phyloP scores from a whole-genome alignment of 2,113 vertebrate genomes.

The Pyrgilauda ruficollis region DNA sequence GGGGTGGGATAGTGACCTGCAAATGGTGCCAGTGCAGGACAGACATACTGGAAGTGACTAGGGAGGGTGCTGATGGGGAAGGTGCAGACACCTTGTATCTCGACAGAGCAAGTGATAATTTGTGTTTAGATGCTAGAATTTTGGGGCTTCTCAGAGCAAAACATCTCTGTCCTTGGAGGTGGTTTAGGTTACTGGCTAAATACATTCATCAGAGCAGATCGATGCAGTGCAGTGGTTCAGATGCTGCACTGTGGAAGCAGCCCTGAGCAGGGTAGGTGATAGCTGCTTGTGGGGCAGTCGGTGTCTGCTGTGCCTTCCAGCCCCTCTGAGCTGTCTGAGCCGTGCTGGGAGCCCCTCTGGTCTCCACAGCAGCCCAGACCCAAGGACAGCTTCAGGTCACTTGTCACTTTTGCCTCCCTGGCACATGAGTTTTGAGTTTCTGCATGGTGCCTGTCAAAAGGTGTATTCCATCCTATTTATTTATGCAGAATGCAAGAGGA shows the following conservation, averaged over 20 bases:
- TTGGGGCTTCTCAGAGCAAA: not conserved
- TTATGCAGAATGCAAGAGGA: not conserved
- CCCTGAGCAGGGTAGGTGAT: not conserved
- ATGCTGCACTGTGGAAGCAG: not conserved
- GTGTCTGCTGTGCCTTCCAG: not conserved
- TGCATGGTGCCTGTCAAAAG: not conserved
- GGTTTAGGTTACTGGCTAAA: not conserved
- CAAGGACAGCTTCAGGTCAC: not conserved
- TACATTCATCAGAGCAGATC: not conserved
- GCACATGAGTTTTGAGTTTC: not conserved
- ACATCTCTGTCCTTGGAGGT: not conserved
- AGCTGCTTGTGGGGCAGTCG: accelerated
- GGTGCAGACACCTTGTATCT: not conserved
- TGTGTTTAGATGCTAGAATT: not conserved
- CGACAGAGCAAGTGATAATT: not conserved
- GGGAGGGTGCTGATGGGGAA: not conserved
- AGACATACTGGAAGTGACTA: not conserved
- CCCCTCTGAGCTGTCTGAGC: not conserved
- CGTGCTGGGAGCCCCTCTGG: not conserved
- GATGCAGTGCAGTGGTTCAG: not conserved
- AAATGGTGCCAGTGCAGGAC: not conserved
- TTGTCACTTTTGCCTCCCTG: not conserved
- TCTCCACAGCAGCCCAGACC: not conserved
- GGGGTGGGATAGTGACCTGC: not conserved
- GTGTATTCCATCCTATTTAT: not conserved